Evolutionary conservation across 1,140 invertebrate genomes (phyloP), one percentile per base, ranked within the genome.

Genomic region (Philopotamus ludificatus): DNA sequence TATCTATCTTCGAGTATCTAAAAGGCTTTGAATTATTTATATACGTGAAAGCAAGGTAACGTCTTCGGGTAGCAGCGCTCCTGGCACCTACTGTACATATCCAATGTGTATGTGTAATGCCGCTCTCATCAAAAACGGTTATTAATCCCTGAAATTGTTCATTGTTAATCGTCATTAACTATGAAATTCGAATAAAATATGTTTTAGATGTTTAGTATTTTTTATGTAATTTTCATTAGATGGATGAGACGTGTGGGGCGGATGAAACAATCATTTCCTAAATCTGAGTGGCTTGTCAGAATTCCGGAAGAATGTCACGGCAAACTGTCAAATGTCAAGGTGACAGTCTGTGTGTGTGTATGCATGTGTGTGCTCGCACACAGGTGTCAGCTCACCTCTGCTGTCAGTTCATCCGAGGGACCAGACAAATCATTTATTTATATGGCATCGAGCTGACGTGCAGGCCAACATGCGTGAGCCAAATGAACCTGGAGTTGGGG

Each of bases 1-100:
- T 23, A 62, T 62, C 60, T 50, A 45, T 62, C 60, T 62, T 62
- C 47, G 60, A 62, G 62, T 25, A 16, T 45, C 34, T 64, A 47
- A 67, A 44, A 58, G 65, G 50, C 25, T 42, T 45, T 67, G 65
- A 67, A 67, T 67, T 63, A 67, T 67, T 67, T 57, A 67, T 67
- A 50, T 51, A 16, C 51, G 49, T 63, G 50, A 63, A 63, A 67
- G 65, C 65, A 25, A 22, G 59, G 44, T 26, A 44, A 25, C 51
- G 60, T 54, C 65, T 66, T 55, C 44, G 41, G 42, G 47, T 55
- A 44, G 49, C 2, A 47, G 41, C 49, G 61, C 1, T 34, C n/a
- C n/a, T n/a, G n/a, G n/a, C n/a, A n/a, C n/a, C n/a, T n/a, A n/a
- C n/a, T n/a, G n/a, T n/a, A n/a, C n/a, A n/a, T n/a, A n/a, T n/a